Evolutionary conservation across 2,888 invertebrate species (phyloP).

Genomic region (Apamea anceps): DNA sequence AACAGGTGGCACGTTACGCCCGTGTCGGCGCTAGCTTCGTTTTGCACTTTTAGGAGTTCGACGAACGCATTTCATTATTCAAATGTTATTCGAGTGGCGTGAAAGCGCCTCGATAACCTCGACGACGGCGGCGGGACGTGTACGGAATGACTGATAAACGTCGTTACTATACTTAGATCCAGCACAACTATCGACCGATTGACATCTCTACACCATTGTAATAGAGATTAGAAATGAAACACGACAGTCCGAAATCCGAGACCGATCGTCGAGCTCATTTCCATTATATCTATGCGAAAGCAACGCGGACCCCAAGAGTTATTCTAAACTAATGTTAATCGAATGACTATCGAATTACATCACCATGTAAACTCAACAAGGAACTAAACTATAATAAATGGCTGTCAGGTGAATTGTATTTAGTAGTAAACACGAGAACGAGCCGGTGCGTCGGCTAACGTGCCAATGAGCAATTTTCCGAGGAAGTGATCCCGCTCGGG

Average conservation of each 20-base stretch:
- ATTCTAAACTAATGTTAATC: conserved; percentile 77
- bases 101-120: conserved; percentile 87
- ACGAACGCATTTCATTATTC: conserved; percentile 86
- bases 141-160: conserved; percentile 82
- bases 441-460: conserved; percentile 61
- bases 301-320: conserved; percentile 71
- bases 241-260: conserved; percentile 68
- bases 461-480: conserved; percentile 79
- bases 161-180: conserved; percentile 72
- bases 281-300: conserved; percentile 77
- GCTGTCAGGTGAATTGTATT: conserved; percentile 69
- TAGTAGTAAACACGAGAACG: conserved; percentile 65
- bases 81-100: conserved; percentile 87
- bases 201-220: conserved; percentile 71
- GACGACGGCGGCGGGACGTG: conserved; percentile 80
- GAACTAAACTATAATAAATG: conserved; percentile 64
- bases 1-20: conserved; percentile 82
- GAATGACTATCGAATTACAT: conserved; percentile 76
- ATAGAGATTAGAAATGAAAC: conserved; percentile 74
- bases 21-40: conserved; percentile 73
- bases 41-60: conserved; percentile 87
- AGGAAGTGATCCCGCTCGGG: conserved; percentile 75
- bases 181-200: conserved; percentile 69
- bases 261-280: conserved; percentile 74
- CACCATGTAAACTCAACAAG: conserved; percentile 68